Conservation (phyloP, 2,113 vertebrate genomes). For the Melospiza georgiana region DNA sequence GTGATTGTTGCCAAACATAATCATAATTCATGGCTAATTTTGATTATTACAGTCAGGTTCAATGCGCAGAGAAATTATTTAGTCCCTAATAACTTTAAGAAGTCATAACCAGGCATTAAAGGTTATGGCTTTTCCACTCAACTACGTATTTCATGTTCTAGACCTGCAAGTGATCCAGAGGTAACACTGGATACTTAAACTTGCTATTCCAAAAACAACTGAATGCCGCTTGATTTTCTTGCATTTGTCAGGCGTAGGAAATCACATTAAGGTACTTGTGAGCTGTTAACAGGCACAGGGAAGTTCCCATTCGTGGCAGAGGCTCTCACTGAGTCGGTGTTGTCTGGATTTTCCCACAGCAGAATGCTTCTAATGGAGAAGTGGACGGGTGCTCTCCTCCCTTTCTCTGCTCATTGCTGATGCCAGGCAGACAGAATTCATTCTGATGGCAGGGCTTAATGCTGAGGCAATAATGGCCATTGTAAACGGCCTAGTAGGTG, state of each 20-base stretch:
- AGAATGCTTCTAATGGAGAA: neutral
- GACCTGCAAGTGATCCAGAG: neutral
- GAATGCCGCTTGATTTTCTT: neutral
- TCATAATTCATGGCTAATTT: slow-evolving; percentile 73
- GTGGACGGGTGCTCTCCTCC: neutral
- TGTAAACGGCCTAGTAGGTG: neutral
- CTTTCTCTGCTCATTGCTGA: neutral
- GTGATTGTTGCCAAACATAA: slow-evolving; percentile 72
- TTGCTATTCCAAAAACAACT: neutral
- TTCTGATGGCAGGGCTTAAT: neutral
- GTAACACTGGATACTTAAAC: neutral
- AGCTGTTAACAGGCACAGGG: neutral
- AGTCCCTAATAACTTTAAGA: slow-evolving; percentile 69
- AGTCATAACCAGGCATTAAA: slow-evolving; percentile 61
- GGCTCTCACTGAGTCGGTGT: neutral
- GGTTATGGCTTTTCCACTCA: slow-evolving; percentile 45
- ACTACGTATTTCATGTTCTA: neutral
- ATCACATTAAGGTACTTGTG: neutral
- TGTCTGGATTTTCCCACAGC: neutral
- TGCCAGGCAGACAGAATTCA: neutral
- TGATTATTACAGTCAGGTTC: slow-evolving; percentile 67
- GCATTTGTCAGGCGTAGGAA: neutral
- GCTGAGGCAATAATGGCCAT: neutral
- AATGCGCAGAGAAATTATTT: slow-evolving; percentile 53
- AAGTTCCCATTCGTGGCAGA: neutral